Evolutionary conservation across 2,888 invertebrate genomes (phyloP).

Genomic region (Caenorhabditis sulstoni): DNA sequence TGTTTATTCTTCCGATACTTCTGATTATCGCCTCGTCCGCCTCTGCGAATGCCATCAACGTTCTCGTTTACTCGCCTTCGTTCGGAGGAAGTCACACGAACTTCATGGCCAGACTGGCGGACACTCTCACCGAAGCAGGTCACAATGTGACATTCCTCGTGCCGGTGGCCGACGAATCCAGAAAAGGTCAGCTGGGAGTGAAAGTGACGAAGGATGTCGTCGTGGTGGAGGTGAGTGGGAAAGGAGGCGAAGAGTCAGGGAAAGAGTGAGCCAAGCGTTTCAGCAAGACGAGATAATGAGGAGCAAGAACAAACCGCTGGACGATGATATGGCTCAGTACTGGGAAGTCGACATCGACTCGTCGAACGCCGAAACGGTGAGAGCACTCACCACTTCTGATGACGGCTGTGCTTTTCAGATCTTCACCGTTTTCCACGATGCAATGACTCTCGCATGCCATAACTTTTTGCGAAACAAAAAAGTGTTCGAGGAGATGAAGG

Average conservation of each 20-base stretch:
- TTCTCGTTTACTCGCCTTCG: constrained; percentile 60
- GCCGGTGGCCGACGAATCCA: constrained; percentile 40
- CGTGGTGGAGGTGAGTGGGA: constrained; percentile 24
- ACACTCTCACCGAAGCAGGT: constrained; percentile 53
- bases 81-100: constrained; percentile 63
- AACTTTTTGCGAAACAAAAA: constrained; percentile 28
- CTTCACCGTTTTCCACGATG: constrained; percentile 19
- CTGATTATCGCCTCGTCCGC: not conserved
- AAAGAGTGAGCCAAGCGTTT: no score
- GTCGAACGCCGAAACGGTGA: constrained; percentile 32
- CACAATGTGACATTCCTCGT: constrained; percentile 54
- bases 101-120: constrained; percentile 61
- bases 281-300: constrained; percentile 40
- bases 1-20: not conserved
- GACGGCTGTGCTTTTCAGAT: no score
- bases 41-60: constrained; percentile 33
- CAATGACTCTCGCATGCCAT: constrained; percentile 19
- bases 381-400: no score
- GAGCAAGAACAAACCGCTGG: constrained; percentile 17
- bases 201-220: constrained; percentile 48
- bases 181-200: constrained; percentile 39
- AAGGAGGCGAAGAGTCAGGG: no score
- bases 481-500: constrained; percentile 30
- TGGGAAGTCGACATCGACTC: constrained; percentile 32
- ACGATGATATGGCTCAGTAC: constrained; percentile 39